Percentiles rank a stretch among this genome's conserved stretches.
These are phyloP conservation scores for Lethrus apterus DNA, from an alignment of 1,140 invertebrate genomes.

Conservation along the genomic window DNA sequence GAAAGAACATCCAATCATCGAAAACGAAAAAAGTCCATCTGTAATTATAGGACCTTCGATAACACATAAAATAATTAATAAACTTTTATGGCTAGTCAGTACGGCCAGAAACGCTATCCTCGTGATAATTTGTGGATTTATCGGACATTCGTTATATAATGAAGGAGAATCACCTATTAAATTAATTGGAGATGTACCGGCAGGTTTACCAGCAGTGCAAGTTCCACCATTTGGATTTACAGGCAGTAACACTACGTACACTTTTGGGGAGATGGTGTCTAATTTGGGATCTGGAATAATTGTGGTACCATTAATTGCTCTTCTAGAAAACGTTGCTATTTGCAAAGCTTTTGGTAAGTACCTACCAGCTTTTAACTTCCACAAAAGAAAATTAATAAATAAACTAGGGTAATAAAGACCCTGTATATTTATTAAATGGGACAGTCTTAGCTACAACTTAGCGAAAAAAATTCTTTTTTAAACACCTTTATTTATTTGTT, in stretches of 20 bases:
- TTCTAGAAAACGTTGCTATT: conserved; percentile 77
- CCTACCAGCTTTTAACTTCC: conserved; percentile 1
- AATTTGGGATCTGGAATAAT: conserved; percentile 68
- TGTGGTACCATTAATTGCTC: conserved; percentile 70
- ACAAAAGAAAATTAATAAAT: too few relatives aligned
- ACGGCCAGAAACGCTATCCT: conserved; percentile 72
- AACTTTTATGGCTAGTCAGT: conserved; percentile 56
- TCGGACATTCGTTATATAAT: conserved; percentile 42
- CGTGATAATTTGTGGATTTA: conserved; percentile 61
- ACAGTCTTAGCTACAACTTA: too few relatives aligned
- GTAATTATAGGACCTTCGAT: conserved; percentile 33
- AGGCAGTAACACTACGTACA: conserved; percentile 43
- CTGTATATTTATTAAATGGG: too few relatives aligned
- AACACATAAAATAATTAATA: conserved; percentile 47
- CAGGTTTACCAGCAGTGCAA: conserved; percentile 57
- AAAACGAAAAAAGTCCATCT: conserved; percentile 1
- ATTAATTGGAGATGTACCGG: conserved; percentile 60
- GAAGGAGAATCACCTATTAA: conserved; percentile 44
- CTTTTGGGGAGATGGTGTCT: conserved; percentile 62
- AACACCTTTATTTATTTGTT: too few relatives aligned
- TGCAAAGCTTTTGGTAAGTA: conserved; percentile 71
- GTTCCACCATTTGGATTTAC: conserved; percentile 57
- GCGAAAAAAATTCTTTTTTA: too few relatives aligned
- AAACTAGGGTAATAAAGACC: too few relatives aligned
- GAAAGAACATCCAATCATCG: not conserved